Conservation (phyloP, 2,888 invertebrate genomes). For the Rhagophthalmus giganteus region DNA sequence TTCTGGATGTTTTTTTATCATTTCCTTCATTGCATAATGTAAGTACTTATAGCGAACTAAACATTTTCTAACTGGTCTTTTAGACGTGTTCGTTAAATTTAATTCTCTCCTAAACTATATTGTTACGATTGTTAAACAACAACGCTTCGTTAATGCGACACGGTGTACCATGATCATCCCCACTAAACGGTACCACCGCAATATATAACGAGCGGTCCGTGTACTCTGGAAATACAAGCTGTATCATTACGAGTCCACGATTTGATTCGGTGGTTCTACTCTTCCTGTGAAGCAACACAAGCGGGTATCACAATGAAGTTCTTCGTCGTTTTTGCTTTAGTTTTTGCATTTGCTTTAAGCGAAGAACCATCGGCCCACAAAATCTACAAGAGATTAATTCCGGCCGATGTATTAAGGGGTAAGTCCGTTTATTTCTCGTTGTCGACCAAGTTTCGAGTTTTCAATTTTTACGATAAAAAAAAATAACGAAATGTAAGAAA, state of each 20-base stretch:
- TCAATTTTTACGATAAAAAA: background rate
- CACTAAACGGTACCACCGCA: conserved; percentile 4
- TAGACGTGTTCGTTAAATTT: no score
- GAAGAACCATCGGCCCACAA: conserved; percentile 61
- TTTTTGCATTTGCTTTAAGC: conserved; percentile 53
- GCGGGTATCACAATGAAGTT: conserved; percentile 58
- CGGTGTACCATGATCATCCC: conserved; percentile 15
- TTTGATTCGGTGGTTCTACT: conserved; percentile 8
- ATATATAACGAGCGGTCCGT: background rate
- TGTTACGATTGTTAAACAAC: no score
- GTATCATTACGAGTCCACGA: conserved; percentile 8
- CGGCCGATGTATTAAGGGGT: conserved; percentile 90
- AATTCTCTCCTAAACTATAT: no score
- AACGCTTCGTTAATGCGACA: conserved; percentile 7
- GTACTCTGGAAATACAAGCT: conserved; percentile 10
- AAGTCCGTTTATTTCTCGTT: conserved; percentile 37
- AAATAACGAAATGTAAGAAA: background rate
- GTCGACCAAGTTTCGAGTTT: background rate
- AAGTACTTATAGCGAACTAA: no score
- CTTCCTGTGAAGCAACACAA: conserved; percentile 8
- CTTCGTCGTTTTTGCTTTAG: conserved; percentile 53
- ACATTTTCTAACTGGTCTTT: no score
- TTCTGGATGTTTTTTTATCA: no score
- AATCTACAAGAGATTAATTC: conserved; percentile 80
- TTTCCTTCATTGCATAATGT: no score